phyloP scores from a whole-genome alignment of 2,888 invertebrate genomes.

The Aquatica leii region DNA sequence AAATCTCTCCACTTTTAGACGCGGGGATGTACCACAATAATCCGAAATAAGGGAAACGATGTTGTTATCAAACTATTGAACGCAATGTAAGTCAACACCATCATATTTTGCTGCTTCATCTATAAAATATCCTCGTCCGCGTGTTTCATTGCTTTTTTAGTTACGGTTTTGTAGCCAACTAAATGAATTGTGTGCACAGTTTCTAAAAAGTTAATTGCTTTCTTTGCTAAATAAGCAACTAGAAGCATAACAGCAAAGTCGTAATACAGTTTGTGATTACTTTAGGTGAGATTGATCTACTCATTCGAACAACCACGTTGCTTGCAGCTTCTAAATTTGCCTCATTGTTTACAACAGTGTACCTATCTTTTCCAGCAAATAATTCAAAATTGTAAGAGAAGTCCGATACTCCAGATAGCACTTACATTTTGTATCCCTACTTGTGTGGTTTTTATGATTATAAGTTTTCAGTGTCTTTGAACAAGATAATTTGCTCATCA shows the following conservation, averaged over 20 bases:
- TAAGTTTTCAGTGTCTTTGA: no score
- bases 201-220: slow-evolving; percentile 20
- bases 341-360: slow-evolving; percentile 28
- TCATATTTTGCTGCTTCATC: no score
- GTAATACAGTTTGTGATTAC: slow-evolving; percentile 41
- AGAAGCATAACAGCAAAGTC: slow-evolving; percentile 39
- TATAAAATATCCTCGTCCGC: slow-evolving; percentile 4
- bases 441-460: slow-evolving; percentile 23
- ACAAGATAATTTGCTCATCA: no score
- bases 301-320: slow-evolving; percentile 44
- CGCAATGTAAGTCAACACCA: slow-evolving; percentile 3
- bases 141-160: slow-evolving; percentile 3
- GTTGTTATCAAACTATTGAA: slow-evolving; percentile 22
- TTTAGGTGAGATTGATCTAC: slow-evolving; percentile 39
- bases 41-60: slow-evolving; percentile 19
- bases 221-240: slow-evolving; percentile 14
- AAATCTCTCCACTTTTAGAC: slow-evolving; percentile 30
- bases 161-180: no score
- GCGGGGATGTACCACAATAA: slow-evolving; percentile 24
- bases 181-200: no score
- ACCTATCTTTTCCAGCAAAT: no score
- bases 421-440: no score
- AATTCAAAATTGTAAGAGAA: no score
- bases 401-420: no score
- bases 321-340: slow-evolving; percentile 32